Evolutionary conservation across 2,797 vertebrate genomes (phyloP).

Genomic region (Acanthurus lineatus): DNA sequence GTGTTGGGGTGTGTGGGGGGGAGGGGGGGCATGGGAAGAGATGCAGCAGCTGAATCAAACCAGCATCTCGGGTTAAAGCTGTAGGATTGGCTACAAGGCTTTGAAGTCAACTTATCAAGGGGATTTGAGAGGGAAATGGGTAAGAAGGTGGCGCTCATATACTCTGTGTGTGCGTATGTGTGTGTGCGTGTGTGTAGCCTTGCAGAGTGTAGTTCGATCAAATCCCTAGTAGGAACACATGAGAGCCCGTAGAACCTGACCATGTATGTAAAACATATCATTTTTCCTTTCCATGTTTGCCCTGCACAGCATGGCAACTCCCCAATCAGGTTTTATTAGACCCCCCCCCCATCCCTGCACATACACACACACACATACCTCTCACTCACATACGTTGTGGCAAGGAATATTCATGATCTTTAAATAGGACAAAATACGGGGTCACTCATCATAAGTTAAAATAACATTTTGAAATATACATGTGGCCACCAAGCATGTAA

Average conservation of each 20-base stretch:
- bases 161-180: constrained; percentile 34
- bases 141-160: constrained; percentile 63
- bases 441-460: constrained; percentile 41
- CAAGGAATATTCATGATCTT: constrained; percentile 65
- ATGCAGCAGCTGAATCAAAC: constrained; percentile 73
- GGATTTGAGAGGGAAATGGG: constrained; percentile 65
- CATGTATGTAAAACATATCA: constrained; percentile 78
- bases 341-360: neutral
- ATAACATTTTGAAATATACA: constrained; percentile 65
- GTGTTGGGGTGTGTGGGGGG: constrained; percentile 4
- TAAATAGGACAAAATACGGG: constrained; percentile 48
- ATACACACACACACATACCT: constrained; percentile 7
- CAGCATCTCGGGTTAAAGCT: constrained; percentile 76
- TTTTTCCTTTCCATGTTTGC: constrained; percentile 67
- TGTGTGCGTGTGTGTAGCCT: constrained; percentile 41
- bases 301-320: constrained; percentile 58
- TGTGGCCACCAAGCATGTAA: constrained; percentile 70
- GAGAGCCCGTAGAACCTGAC: constrained; percentile 63
- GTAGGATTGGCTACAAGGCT: constrained; percentile 73
- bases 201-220: constrained; percentile 66
- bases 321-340: constrained; percentile 61
- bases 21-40: constrained; percentile 72
- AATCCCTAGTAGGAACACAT: constrained; percentile 51
- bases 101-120: constrained; percentile 80
- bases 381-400: constrained; percentile 29